A percentile compares a stretch with the other conserved stretches of the same genome.
These are phyloP conservation scores for Sialis lutaria DNA, from an alignment of 2,888 invertebrate species.

Conservation along the genomic window DNA sequence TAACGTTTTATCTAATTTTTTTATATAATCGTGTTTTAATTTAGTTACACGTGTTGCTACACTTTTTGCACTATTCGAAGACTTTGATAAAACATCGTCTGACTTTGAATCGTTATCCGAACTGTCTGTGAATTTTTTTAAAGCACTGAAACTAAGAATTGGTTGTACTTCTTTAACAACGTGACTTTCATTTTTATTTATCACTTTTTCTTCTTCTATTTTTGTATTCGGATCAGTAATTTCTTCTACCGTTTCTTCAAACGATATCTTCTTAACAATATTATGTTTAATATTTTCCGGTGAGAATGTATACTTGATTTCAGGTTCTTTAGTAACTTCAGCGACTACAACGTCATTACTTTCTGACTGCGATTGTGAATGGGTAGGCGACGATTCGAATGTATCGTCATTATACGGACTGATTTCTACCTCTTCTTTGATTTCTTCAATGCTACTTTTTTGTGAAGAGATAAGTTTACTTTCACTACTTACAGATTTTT, in stretches of 20 bases:
- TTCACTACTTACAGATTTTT: too few relatives aligned
- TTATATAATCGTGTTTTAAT: neutral
- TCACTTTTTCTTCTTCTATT: neutral
- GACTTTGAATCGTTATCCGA: neutral
- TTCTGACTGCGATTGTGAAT: too few relatives aligned
- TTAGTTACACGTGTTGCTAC: neutral
- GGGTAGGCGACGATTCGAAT: too few relatives aligned
- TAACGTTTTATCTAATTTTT: neutral
- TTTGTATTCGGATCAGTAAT: neutral
- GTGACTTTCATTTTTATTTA: neutral
- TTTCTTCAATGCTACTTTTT: too few relatives aligned
- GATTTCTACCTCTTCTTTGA: too few relatives aligned
- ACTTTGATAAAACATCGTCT: neutral
- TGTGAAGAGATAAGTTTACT: too few relatives aligned
- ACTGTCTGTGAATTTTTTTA: neutral
- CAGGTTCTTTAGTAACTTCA: neutral
- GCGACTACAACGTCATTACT: neutral
- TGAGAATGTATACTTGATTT: neutral
- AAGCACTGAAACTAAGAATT: too few relatives aligned
- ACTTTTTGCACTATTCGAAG: neutral
- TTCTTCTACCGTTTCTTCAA: neutral
- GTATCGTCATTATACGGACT: too few relatives aligned
- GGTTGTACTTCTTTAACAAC: too few relatives aligned
- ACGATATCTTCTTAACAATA: neutral
- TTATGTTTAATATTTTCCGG: neutral